phyloP scores from a whole-genome alignment of 2,113 vertebrate genomes.

The Phodopus roborovskii region DNA sequence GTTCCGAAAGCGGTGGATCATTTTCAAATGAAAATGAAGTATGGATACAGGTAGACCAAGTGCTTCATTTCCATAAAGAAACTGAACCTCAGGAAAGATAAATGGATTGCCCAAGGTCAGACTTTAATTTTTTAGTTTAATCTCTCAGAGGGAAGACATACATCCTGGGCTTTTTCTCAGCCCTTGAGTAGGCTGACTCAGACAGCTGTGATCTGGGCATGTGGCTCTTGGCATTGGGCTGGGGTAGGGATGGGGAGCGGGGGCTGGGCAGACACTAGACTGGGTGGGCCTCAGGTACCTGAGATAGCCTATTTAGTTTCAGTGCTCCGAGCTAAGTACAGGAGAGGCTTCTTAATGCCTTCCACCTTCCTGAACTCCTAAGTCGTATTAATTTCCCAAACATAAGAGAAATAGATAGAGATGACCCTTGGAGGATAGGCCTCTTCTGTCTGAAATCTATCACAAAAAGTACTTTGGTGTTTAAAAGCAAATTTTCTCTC shows the following conservation, averaged over 20 bases:
- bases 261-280: not conserved
- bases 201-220: not conserved
- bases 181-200: not conserved
- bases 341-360: constrained; percentile 18
- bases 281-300: not conserved
- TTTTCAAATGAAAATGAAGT: constrained; percentile 25
- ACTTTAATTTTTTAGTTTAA: not conserved
- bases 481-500: constrained; percentile 9
- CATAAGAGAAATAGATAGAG: constrained; percentile 55
- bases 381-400: constrained; percentile 60
- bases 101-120: not conserved
- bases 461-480: not conserved
- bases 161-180: not conserved
- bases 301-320: not conserved
- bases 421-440: constrained; percentile 11
- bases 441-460: constrained; percentile 20
- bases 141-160: not conserved
- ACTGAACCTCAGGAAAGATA: not conserved
- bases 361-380: constrained; percentile 35
- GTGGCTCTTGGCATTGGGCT: not conserved
- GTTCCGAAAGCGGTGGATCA: not conserved
- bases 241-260: too few species aligned
- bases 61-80: constrained; percentile 48
- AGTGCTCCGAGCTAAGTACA: not conserved
- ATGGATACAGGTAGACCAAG: not conserved